These are phyloP conservation scores for Paratrypauchen microcephalus DNA, from an alignment of 2,797 vertebrate species.

Conservation along the genomic window DNA sequence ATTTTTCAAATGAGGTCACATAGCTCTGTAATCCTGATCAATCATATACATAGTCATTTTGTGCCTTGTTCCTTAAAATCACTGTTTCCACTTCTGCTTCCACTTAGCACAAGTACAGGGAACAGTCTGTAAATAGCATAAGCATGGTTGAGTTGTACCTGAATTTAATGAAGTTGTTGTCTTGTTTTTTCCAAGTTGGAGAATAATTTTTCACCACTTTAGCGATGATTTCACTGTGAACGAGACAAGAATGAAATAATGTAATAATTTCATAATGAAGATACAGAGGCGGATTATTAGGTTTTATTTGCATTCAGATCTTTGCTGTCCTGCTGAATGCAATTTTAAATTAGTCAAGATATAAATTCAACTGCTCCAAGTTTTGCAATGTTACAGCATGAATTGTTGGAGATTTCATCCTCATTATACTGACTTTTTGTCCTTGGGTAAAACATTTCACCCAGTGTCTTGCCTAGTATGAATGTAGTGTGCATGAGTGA, in stretches of 20 bases:
- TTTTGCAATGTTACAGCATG: no score
- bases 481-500: no score
- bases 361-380: no score
- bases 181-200: slow-evolving; percentile 62
- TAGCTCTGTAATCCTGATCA: background rate
- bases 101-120: background rate
- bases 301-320: background rate
- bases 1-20: background rate
- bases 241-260: slow-evolving; percentile 16
- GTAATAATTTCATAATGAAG: background rate
- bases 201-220: slow-evolving; percentile 50
- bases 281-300: background rate
- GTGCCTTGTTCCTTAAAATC: background rate
- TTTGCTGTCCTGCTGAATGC: background rate
- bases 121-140: background rate
- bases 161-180: slow-evolving; percentile 55
- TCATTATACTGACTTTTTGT: no score
- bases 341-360: no score
- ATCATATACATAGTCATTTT: slow-evolving; percentile 12
- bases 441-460: no score
- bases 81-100: slow-evolving; percentile 10
- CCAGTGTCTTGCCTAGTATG: no score
- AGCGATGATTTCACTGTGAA: slow-evolving; percentile 58
- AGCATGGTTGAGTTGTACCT: slow-evolving; percentile 50
- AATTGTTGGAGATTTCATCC: no score